Evolutionary conservation across 2,888 invertebrate genomes (phyloP).

Genomic region (Itoplectis maculator): DNA sequence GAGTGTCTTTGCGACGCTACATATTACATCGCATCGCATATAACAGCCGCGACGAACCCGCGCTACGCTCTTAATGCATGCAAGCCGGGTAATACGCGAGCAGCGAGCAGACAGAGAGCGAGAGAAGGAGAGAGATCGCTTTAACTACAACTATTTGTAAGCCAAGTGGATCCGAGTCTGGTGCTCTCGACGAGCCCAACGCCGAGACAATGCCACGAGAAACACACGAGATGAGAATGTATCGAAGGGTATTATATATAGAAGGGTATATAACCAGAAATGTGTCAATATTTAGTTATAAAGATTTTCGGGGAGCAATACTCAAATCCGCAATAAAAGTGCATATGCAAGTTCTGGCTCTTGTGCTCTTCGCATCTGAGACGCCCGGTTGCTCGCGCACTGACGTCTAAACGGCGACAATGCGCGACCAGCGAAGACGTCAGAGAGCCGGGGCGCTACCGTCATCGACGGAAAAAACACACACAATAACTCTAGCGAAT

Average conservation of each 20-base stretch:
- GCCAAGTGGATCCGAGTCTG: constrained; percentile 6
- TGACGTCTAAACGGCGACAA: constrained; percentile 28
- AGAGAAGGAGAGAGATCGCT: neutral
- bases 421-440: constrained; percentile 3
- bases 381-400: neutral
- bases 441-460: constrained; percentile 16
- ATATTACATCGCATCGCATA: constrained; percentile 18
- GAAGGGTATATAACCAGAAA: too few species aligned
- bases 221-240: neutral
- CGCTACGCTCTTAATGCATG: constrained; percentile 10
- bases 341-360: neutral
- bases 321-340: neutral
- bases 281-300: too few species aligned
- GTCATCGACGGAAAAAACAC: constrained; percentile 33
- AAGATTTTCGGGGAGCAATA: neutral
- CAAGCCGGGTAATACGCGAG: neutral
- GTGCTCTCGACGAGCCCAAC: constrained; percentile 10
- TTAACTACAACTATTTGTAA: neutral
- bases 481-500: constrained; percentile 17
- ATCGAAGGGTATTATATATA: neutral
- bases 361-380: neutral
- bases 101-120: neutral
- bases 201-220: constrained; percentile 9
- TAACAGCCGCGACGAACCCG: constrained; percentile 23
- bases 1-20: constrained; percentile 43